Evolutionary conservation across 1,140 invertebrate species (phyloP).

Genomic region (Vollenhovia emeryi): DNA sequence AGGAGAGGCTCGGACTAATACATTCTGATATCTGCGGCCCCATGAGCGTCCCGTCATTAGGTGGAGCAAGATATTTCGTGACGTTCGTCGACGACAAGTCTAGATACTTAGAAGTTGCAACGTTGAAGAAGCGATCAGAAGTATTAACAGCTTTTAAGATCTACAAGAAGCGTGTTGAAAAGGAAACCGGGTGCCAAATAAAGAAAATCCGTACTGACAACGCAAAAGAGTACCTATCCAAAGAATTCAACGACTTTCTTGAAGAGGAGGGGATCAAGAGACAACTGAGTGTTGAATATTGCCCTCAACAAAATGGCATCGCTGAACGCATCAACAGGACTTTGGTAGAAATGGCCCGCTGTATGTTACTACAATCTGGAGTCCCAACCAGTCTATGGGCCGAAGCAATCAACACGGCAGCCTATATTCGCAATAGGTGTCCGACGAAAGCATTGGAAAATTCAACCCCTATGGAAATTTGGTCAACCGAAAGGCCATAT

Average conservation of each 20-base stretch:
- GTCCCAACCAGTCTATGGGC: neutral
- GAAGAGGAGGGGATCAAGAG: neutral
- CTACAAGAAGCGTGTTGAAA: too few relatives aligned
- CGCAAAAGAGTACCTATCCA: neutral
- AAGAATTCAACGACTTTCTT: neutral
- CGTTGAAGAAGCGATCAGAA: too few relatives aligned
- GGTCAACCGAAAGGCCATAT: slow-evolving; percentile 36
- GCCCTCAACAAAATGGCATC: neutral
- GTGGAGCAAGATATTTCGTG: too few relatives aligned
- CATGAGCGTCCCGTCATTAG: too few relatives aligned
- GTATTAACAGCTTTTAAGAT: too few relatives aligned
- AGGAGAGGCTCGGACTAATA: too few relatives aligned
- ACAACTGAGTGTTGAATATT: neutral
- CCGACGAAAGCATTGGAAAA: slow-evolving; percentile 45
- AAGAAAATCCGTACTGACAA: too few relatives aligned
- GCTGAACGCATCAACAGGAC: slow-evolving; percentile 72
- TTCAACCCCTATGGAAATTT: slow-evolving; percentile 60
- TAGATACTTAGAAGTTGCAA: too few relatives aligned
- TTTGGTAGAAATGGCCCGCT: slow-evolving; percentile 56
- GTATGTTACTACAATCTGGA: slow-evolving; percentile 11
- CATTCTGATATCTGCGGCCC: too few relatives aligned
- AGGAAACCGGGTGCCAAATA: too few relatives aligned
- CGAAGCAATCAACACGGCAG: neutral
- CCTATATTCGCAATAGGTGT: neutral
- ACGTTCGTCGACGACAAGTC: too few relatives aligned